A percentile compares a stretch with the other conserved stretches of the same genome.
phyloP scores from a whole-genome alignment of 2,888 invertebrate species.

The Apoderus coryli region DNA sequence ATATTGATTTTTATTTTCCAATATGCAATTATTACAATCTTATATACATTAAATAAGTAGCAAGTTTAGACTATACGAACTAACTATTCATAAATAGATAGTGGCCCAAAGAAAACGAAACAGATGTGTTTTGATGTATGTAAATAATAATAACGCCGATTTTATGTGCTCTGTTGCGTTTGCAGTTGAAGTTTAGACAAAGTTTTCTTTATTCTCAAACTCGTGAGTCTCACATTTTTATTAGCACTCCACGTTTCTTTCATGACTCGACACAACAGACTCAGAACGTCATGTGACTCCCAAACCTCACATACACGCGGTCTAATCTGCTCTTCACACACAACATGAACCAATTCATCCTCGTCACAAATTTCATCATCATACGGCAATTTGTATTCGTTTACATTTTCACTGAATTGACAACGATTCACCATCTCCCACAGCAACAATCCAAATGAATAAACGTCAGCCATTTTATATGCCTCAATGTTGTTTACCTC shows the following conservation, averaged over 20 bases:
- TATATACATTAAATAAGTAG: too few species aligned
- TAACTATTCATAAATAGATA: too few species aligned
- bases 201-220: constrained; percentile 17
- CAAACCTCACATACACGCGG: constrained; percentile 14
- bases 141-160: too few species aligned
- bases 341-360: constrained; percentile 12
- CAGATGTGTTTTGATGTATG: too few species aligned
- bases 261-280: constrained; percentile 12
- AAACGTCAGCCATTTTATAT: constrained; percentile 16
- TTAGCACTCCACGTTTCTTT: constrained; percentile 17
- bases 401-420: not conserved
- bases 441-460: constrained; percentile 16
- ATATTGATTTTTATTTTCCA: too few species aligned
- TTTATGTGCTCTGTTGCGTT: too few species aligned
- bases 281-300: constrained; percentile 12
- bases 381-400: constrained; percentile 14
- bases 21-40: too few species aligned
- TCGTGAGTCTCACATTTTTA: constrained; percentile 15
- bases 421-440: constrained; percentile 17
- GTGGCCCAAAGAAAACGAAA: too few species aligned
- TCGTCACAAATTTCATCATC: constrained; percentile 8
- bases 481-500: constrained; percentile 13
- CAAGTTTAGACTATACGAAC: too few species aligned
- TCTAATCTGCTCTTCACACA: constrained; percentile 13
- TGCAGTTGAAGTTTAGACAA: constrained; percentile 10